Evolutionary conservation across 2,113 vertebrate genomes (phyloP), one percentile per base, ranked within the genome.

Genomic region (Brachypteracias leptosomus): DNA sequence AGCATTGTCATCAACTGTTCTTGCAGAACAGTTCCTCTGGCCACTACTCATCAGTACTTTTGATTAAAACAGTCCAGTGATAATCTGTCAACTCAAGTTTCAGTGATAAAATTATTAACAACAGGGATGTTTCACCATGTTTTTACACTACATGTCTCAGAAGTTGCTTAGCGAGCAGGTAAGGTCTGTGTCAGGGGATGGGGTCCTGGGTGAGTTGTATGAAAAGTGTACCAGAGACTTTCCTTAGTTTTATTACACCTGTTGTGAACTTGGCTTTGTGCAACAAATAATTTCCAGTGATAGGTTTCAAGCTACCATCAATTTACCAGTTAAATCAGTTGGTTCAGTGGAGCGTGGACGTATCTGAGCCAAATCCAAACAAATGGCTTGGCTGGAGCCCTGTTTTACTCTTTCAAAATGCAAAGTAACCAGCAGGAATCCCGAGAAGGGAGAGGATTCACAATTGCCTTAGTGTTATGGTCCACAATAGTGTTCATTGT

Each of bases 401-500:
- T 1, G 1, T 57, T 93, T 52, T 70, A 11, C 79, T 70, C 11
- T 40, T 93, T 83, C 75, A 73, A 82, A 90, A 80, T 73, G 54
- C 54, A 42, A 65, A 80, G 38, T 70, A 57, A 44, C 6, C 44
- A 36, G 35, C 83, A 95, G 91, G 75, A 72, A 14, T 47, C 54
- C n/a, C 1, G 3, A n/a, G 38, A 35, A 80, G 33, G 20, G 59
- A n/a, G 4, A 13, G 16, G 14, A 73, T 88, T 83, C 46, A 66
- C 35, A 57, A 19, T 13, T 80, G 51, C 44, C 33, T 66, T 21
- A 47, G 33, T 36, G n/a, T 26, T 52, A 44, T 0, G 2, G 38
- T 21, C 18, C 16, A 8, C 22, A 77, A n/a, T 4, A 66, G 54
- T 2, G 0, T 21, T n/a, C 1, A 0, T 16, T 28, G 35, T 16